Base-by-base conservation (phyloP, 1,140 invertebrate genomes). In the Ceratina japonica region DNA sequence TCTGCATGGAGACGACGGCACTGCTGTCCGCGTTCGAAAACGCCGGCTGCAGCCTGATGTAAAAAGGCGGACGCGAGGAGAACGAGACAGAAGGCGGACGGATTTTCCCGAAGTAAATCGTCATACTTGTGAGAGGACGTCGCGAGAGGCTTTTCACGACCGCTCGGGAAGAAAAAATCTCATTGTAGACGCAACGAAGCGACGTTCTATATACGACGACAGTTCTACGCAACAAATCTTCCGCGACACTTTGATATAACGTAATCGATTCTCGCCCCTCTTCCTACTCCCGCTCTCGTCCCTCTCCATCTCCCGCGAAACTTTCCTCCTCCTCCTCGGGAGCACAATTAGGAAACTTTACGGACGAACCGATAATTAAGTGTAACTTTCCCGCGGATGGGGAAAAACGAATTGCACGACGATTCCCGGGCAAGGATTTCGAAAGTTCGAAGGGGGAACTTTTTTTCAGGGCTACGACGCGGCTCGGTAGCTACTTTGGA, bases 1-100 rank as follows among this genome's bases (percentile, higher is more conserved):
- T 92, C 73, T 92, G 91, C 79, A 92, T 92, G 91, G 91, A 92
- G 79, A 91, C 91, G 37, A 92, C 91, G 49, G 91, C 88, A 18
- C 84, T 92, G n/a, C 89, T 90, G 54, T 90, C 91, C 8, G 91
- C 90, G n/a, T 90, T 92, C 68, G 91, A 92, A 59, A 87, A 91
- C 65, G 87, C 89, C 13, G 87, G 91, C 69, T 92, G 91, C 85
- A 92, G 88, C 68, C 56, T 92, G 65, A 92, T 92, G 91, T 92
- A 92, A 92, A 8, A 1, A 31, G 4, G 5, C n/a, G n/a, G 1
- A 22, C 1, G 3, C 24, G 16, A 3, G 1, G 24, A 49, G n/a
- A 2, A 56, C 15, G 10, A 54, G 4, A 16, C 54, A 18, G 15
- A n/a, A 44, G 37, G 37, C 10, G 12, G 24, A 44, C 12, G 31